These are phyloP conservation scores for Zosterops hypoxanthus DNA, from an alignment of 2,113 vertebrate species.

Conservation along the genomic window DNA sequence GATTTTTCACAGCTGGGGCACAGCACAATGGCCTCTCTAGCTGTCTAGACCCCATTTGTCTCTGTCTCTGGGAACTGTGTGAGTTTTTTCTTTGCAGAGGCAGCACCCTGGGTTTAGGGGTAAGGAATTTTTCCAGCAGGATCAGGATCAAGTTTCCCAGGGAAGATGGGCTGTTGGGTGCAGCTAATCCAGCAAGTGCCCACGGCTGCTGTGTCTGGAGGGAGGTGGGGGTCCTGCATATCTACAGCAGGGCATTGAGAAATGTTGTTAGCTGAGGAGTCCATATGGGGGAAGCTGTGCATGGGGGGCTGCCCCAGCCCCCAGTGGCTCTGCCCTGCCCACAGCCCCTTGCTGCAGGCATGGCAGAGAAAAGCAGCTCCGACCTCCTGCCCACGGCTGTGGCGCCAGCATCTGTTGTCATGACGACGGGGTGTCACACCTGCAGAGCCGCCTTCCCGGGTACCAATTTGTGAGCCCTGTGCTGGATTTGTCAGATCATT, in stretches of 20 bases:
- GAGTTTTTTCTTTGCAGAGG: background rate
- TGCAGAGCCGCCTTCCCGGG: background rate
- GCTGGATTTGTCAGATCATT: background rate
- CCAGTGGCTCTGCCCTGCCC: rapidly evolving
- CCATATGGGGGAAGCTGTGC: background rate
- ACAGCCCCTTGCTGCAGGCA: background rate
- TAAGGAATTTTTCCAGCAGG: background rate
- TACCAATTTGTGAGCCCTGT: background rate
- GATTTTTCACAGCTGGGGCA: background rate
- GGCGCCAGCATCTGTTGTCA: conserved; percentile 27
- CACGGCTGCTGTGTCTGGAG: background rate
- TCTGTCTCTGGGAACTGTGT: background rate
- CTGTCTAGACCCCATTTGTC: background rate
- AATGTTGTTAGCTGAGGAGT: background rate
- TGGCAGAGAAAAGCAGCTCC: background rate
- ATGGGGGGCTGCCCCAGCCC: rapidly evolving
- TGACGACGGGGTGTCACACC: background rate
- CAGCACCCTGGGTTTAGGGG: background rate
- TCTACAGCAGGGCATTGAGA: background rate
- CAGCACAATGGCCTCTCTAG: background rate
- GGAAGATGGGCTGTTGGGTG: background rate
- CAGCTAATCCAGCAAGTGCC: background rate
- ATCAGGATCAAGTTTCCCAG: background rate
- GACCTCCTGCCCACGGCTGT: conserved; percentile 1
- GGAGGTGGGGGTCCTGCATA: background rate